Base-by-base conservation (phyloP, 2,888 invertebrate genomes). In the Phytoseiulus persimilis region DNA sequence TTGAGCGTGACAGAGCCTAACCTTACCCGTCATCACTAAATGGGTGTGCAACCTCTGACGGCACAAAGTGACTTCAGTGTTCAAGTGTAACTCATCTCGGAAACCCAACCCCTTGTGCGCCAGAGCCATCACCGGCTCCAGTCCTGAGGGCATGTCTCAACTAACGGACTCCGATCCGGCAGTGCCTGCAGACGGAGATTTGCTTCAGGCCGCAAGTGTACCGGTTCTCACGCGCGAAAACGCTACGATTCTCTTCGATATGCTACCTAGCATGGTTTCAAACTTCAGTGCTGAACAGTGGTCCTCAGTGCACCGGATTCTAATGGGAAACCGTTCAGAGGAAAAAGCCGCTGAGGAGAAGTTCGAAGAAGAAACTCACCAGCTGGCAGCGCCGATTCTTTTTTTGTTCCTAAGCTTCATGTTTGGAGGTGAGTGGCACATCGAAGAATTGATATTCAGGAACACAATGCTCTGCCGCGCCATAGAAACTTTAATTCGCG, bases 391-490 rank as follows among this genome's bases (percentile, higher is more conserved):
- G 28, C 87, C 87, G 18, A 87, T 87, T 32, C 87, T 87, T 3
- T 87, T 87, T 18, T 31, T 87, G n/a, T 87, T 87, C 33, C 87
- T 87, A 14, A 87, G 87, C 87, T 87, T 87, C 87, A 87, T 87
- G 87, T 87, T 87, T 33, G 87, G 87, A n/a, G 87, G 87, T 87
- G 31, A 87, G 87, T 87, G n/a, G 33, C 18, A 87, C 65, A 14
- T 65, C 23, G 28, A 11, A 2, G 9, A 2, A 11, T 23, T 2
- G 65, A n/a, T n/a, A n/a, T n/a, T n/a, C n/a, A n/a, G n/a, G n/a
- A n/a, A n/a, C n/a, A n/a, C n/a, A n/a, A n/a, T n/a, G n/a, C n/a
- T n/a, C n/a, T n/a, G n/a, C n/a, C n/a, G n/a, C n/a, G n/a, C n/a
- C n/a, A n/a, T n/a, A n/a, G n/a, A n/a, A n/a, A n/a, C n/a, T n/a